Base-by-base conservation (phyloP, 2,113 vertebrate species). In the Prunella fulvescens region DNA sequence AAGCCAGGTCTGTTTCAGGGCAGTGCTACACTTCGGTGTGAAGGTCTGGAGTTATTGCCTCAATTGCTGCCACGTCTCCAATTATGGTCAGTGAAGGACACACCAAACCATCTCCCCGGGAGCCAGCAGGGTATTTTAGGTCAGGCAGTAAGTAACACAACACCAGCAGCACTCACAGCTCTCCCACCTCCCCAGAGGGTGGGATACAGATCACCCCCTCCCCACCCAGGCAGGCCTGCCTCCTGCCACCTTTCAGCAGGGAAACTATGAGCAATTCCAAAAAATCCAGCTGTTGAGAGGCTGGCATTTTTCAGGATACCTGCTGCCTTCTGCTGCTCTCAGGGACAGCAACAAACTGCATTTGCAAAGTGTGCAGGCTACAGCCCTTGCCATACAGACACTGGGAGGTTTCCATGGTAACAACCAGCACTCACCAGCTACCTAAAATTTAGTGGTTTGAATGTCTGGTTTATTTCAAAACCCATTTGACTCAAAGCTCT, bases 21-120 rank as follows among this genome's bases (percentile, higher is more conserved):
- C 61, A 60, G 45, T 7, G 3, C 25, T 7, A 10, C 44, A 3
- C 9, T 1, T 6, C 0, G 0, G 8, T 2, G 28, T 0, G 4
- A 16, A 4, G 8, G 47, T 47, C 26, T 5, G 12, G 10, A 57
- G 47, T 31, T 47, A 17, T 0, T 22, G 56, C 39, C 57, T 45
- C 53, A 4, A 4, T 10, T 1, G 0, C 26, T 9, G 28, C 58
- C 14, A 1, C 0, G 0, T 58, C 79, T 71, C 94, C 81, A 78
- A 24, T 74, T 90, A 74, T 65, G 67, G 90, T 8, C 79, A 90
- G 60, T 0, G 1, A 48, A 51, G 37, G 37, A 24, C 19, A 45
- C 6, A 3, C 56, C 57, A 60, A 62, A 12, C 7, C 1, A 1
- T 1, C 14, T 13, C 12, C 15, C 45, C 1, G 1, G 19, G 17